These are phyloP conservation scores for Macropis europaea DNA, from an alignment of 2,888 invertebrate species.

Conservation along the genomic window DNA sequence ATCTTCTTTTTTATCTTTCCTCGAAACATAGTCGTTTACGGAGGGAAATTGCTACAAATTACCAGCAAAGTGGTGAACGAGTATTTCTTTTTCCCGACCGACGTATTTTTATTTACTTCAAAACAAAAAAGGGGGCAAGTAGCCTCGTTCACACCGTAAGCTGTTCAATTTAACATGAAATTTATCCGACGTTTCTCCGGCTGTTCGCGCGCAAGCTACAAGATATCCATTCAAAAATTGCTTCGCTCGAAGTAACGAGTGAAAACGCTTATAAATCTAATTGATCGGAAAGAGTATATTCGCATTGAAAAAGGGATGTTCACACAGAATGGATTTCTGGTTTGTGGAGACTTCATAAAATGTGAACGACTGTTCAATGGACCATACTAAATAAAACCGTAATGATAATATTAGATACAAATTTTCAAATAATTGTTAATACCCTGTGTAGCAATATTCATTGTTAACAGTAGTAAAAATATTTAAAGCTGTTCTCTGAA, in stretches of 20 bases:
- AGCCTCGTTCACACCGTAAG: not conserved
- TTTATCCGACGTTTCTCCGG: constrained; percentile 4
- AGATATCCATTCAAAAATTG: constrained; percentile 15
- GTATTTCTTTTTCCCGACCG: not conserved
- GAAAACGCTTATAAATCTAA: not conserved
- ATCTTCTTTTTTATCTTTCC: no score
- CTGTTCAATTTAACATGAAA: constrained; percentile 7
- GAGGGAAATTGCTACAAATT: not conserved
- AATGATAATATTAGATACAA: no score
- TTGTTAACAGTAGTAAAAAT: no score
- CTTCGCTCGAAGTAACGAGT: not conserved
- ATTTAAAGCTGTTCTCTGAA: no score
- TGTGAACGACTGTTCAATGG: no score
- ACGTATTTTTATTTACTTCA: not conserved
- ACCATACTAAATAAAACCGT: no score
- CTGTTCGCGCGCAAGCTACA: not conserved
- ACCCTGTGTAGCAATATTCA: no score
- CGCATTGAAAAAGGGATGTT: not conserved
- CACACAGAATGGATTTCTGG: no score
- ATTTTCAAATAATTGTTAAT: no score
- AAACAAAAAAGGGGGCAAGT: not conserved
- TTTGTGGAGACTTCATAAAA: not conserved
- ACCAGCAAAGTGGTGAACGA: not conserved
- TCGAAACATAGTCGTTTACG: not conserved
- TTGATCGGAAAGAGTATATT: not conserved